A percentile compares a stretch with the other conserved stretches of the same genome.
Evolutionary conservation across 2,797 vertebrate genomes (phyloP).

Genomic region (Tolypeutes matacus): DNA sequence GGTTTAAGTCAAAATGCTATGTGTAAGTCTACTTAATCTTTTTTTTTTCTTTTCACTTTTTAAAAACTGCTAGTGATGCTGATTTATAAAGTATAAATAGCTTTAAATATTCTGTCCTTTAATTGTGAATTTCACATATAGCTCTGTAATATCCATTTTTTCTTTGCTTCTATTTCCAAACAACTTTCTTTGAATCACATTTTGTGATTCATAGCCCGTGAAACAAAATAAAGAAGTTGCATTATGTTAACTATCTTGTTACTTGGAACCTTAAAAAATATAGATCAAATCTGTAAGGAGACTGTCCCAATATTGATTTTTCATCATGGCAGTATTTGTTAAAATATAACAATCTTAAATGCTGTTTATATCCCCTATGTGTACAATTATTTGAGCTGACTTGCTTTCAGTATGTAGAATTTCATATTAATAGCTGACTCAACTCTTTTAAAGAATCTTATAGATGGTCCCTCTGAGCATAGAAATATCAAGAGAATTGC

Average conservation of each 20-base stretch:
- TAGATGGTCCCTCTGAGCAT: background rate
- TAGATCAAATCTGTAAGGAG: background rate
- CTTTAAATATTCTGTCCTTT: background rate
- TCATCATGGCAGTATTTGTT: background rate
- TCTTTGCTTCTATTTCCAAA: background rate
- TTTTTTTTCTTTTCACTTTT: background rate
- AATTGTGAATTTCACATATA: background rate
- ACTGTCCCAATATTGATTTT: background rate
- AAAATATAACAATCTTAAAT: background rate
- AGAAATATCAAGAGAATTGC: constrained; percentile 15
- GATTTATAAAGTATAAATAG: background rate
- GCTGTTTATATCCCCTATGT: background rate
- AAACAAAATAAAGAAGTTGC: constrained; percentile 2
- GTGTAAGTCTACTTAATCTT: background rate
- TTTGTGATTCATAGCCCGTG: background rate
- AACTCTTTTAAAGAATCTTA: constrained; percentile 23
- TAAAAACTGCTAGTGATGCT: background rate
- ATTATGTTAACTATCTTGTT: constrained; percentile 12
- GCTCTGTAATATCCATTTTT: background rate
- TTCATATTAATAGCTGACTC: background rate
- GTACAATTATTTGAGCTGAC: background rate
- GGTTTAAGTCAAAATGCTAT: background rate
- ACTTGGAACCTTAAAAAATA: background rate
- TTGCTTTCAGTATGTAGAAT: background rate
- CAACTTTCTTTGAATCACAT: background rate